These are phyloP conservation scores for Stichodactyla helianthus DNA, from an alignment of 64 coral and sea anemone species.

Conservation along the genomic window DNA sequence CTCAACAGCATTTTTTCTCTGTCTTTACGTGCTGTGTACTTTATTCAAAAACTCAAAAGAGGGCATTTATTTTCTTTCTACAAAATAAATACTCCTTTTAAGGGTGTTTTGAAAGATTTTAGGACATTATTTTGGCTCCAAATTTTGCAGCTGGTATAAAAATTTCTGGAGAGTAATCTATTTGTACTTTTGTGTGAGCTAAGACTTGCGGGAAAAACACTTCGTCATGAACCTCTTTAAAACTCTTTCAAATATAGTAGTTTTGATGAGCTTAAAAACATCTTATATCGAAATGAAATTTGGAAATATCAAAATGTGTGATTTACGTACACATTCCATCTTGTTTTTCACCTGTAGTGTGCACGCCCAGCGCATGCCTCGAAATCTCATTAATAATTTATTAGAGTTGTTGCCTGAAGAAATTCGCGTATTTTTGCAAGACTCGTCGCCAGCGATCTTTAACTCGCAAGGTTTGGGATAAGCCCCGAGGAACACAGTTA, in stretches of 20 bases:
- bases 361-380: not conserved
- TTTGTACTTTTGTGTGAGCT: not conserved
- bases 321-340: conserved; percentile 11
- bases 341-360: not conserved
- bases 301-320: conserved; percentile 1
- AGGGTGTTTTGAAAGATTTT: not conserved
- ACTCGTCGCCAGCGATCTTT: not conserved
- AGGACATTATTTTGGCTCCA: not conserved
- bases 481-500: not conserved
- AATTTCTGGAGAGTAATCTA: not conserved
- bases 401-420: not conserved
- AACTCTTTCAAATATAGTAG: not conserved
- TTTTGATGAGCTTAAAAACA: not conserved
- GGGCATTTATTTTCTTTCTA: not conserved
- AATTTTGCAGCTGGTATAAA: not conserved
- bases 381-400: conserved; percentile 4
- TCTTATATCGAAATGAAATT: not conserved
- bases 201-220: not conserved
- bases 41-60: not conserved
- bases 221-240: not conserved
- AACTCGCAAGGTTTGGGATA: not conserved
- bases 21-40: not conserved
- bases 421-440: conserved; percentile 2
- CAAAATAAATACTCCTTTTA: not conserved
- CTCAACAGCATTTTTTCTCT: not conserved